Evolutionary conservation across 2,888 invertebrate species (phyloP).

Genomic region (Drosophila lacicola): DNA sequence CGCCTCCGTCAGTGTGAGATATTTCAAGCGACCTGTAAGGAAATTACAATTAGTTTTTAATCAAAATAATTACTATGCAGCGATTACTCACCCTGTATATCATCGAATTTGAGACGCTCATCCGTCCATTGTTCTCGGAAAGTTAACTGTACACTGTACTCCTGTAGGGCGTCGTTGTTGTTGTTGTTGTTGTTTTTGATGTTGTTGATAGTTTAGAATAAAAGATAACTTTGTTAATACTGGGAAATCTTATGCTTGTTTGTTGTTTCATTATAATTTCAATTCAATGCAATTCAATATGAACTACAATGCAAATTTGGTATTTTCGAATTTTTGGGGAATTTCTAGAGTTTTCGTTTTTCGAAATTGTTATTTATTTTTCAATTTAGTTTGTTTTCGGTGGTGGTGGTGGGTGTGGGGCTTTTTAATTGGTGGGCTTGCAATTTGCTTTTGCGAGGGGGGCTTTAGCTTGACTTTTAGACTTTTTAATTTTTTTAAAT

Average conservation of each 20-base stretch:
- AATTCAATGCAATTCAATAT: constrained; percentile 57
- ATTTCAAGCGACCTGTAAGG: constrained; percentile 91
- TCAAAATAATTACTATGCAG: neutral
- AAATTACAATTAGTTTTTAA: neutral
- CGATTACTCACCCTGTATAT: constrained; percentile 90
- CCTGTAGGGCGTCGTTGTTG: constrained; percentile 86
- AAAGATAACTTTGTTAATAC: constrained; percentile 49
- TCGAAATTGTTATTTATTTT: constrained; percentile 12
- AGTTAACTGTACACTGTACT: constrained; percentile 98
- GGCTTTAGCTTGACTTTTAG: constrained; percentile 45
- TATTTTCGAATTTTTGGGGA: constrained; percentile 48
- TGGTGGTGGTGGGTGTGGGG: constrained; percentile 49
- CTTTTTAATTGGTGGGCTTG: constrained; percentile 60
- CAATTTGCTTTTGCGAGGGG: constrained; percentile 50
- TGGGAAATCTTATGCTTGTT: constrained; percentile 21
- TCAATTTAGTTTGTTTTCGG: constrained; percentile 16
- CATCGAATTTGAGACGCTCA: constrained; percentile 95
- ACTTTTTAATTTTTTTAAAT: constrained; percentile 29
- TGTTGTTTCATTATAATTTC: constrained; percentile 22
- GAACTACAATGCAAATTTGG: constrained; percentile 74
- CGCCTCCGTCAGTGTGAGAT: constrained; percentile 96
- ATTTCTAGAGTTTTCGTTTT: constrained; percentile 41
- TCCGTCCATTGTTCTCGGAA: constrained; percentile 99
- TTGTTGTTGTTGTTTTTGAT: constrained; percentile 11
- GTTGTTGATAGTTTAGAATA: constrained; percentile 12